These are phyloP conservation scores for Liparis tanakae DNA, from an alignment of 2,797 vertebrate species.

Conservation along the genomic window DNA sequence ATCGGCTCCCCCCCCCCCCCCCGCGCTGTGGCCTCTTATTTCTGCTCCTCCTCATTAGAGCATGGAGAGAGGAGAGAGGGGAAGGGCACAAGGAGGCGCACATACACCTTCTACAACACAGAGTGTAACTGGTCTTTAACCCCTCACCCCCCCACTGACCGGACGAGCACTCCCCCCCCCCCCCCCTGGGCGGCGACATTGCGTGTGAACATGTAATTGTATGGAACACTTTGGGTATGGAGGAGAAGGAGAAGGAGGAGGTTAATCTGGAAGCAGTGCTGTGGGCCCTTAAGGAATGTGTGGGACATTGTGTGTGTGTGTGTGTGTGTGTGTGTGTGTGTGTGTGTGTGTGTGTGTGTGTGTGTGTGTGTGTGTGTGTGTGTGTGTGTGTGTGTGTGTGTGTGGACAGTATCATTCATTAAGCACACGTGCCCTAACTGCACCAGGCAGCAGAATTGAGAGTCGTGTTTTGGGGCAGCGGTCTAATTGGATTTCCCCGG, in stretches of 20 bases:
- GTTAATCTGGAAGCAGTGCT: not conserved
- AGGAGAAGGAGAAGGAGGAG: not conserved
- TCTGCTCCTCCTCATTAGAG: conserved; percentile 66
- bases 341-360: conserved; percentile 17
- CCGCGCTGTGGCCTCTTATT: conserved; percentile 53
- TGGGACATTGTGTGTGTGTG: not conserved
- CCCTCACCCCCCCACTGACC: not conserved
- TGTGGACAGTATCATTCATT: conserved; percentile 58
- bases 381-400: conserved; percentile 20
- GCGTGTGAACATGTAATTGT: conserved; percentile 36
- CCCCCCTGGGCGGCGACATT: conserved; percentile 1
- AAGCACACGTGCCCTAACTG: conserved; percentile 51
- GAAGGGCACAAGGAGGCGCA: conserved; percentile 19
- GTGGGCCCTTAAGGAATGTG: conserved; percentile 13
- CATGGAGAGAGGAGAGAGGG: conserved; percentile 36
- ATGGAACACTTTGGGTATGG: conserved; percentile 3
- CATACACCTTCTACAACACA: not conserved
- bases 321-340: conserved; percentile 17
- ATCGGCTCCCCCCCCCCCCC: too few species aligned
- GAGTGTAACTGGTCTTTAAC: conserved; percentile 9
- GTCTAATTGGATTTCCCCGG: conserved; percentile 73
- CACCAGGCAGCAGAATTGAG: conserved; percentile 42
- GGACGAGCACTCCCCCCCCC: conserved; percentile 4
- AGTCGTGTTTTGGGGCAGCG: conserved; percentile 62
- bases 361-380: conserved; percentile 16